A percentile compares a stretch with the other conserved stretches of the same genome.
Evolutionary conservation across 1,140 invertebrate genomes (phyloP).

Genomic region (Rhizoglyphus robini): DNA sequence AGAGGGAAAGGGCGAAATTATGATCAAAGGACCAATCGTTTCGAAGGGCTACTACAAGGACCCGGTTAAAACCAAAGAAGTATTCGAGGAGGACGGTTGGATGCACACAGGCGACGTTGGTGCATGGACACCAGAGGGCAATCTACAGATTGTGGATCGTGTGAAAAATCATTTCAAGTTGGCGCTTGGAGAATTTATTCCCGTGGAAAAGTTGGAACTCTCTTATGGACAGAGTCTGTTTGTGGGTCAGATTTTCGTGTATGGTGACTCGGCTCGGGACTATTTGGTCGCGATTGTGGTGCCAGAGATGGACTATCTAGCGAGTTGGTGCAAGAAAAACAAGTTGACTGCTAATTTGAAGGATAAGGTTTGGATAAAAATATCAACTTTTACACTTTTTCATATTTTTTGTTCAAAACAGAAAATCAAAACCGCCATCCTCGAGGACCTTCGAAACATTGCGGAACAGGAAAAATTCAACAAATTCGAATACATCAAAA

Average conservation of each 20-base stretch:
- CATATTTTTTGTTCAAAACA: background rate
- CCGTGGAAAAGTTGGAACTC: conserved; percentile 97
- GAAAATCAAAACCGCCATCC: background rate
- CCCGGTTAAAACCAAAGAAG: conserved; percentile 67
- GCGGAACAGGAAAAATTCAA: background rate
- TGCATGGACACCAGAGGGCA: conserved; percentile 76
- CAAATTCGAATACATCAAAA: background rate
- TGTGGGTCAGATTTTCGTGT: conserved; percentile 91
- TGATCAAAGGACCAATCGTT: conserved; percentile 35
- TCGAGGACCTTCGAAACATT: background rate
- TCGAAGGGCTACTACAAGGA: conserved; percentile 72
- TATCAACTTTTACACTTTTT: no score
- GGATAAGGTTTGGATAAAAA: conserved; percentile 62
- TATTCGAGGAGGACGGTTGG: conserved; percentile 79
- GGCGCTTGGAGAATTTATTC: conserved; percentile 95
- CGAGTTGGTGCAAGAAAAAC: conserved; percentile 70
- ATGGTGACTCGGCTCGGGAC: conserved; percentile 92
- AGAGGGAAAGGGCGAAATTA: conserved; percentile 57
- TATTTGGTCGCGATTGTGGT: conserved; percentile 86
- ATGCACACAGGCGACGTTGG: conserved; percentile 90
- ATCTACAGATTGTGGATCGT: conserved; percentile 85
- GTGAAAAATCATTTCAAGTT: conserved; percentile 96
- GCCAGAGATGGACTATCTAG: conserved; percentile 81
- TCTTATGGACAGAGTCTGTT: conserved; percentile 82
- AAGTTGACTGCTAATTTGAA: conserved; percentile 70